Conservation (phyloP, 2,888 invertebrate species). For the Eristalinus aeneus region DNA sequence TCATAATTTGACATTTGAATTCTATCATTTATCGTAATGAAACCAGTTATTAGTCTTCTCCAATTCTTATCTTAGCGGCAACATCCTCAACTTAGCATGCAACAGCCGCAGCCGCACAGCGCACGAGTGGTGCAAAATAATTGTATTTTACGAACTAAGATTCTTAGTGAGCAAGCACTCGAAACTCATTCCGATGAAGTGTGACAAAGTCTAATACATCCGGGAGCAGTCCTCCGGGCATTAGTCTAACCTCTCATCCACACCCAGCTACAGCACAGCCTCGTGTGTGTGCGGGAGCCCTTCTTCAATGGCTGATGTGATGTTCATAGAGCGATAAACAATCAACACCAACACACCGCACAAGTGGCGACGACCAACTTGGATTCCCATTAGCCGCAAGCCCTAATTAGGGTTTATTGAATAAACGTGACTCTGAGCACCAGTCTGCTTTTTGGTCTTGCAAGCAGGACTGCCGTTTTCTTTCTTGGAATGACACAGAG, state of each 20-base stretch:
- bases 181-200: slow-evolving; percentile 38
- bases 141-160: background rate
- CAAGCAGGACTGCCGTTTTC: background rate
- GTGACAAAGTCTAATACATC: slow-evolving; percentile 44
- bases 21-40: no score
- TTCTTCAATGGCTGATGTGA: background rate
- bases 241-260: slow-evolving; percentile 41
- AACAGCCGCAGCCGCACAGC: no score
- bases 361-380: slow-evolving; percentile 55
- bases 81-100: no score
- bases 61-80: no score
- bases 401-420: slow-evolving; percentile 71
- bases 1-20: no score
- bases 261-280: background rate
- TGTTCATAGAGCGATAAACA: slow-evolving; percentile 45
- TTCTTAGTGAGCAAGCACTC: slow-evolving; percentile 30
- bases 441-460: background rate
- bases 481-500: slow-evolving; percentile 13
- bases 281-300: background rate
- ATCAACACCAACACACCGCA: slow-evolving; percentile 19
- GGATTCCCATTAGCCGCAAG: slow-evolving; percentile 64
- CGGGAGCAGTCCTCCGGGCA: slow-evolving; percentile 39
- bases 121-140: no score
- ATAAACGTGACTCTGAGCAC: slow-evolving; percentile 56
- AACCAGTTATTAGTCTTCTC: no score